Evolutionary conservation across 2,888 invertebrate species (phyloP).

Genomic region (Schizotus pectinicornis): DNA sequence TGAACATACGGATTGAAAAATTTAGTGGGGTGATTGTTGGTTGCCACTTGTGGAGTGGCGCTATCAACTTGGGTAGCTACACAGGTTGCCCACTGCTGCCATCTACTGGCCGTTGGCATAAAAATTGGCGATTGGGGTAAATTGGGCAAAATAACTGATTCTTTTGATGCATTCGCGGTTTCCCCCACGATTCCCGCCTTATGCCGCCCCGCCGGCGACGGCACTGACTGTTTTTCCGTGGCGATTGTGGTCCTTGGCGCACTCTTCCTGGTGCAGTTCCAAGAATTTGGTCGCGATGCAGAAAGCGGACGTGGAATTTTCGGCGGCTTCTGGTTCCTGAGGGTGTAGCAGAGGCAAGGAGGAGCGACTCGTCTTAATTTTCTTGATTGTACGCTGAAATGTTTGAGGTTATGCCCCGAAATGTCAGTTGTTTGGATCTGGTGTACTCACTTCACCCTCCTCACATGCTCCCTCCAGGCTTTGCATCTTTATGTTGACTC

Average conservation of each 20-base stretch:
- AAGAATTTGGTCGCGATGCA: slow-evolving; percentile 57
- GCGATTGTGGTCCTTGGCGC: slow-evolving; percentile 33
- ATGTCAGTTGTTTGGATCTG: slow-evolving; percentile 23
- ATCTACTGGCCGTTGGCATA: no score
- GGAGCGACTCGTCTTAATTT: slow-evolving; percentile 51
- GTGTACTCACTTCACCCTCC: slow-evolving; percentile 67
- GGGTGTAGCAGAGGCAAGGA: slow-evolving; percentile 52
- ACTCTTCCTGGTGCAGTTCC: slow-evolving; percentile 56
- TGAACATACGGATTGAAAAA: no score
- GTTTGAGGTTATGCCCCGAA: slow-evolving; percentile 35
- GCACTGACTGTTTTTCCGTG: slow-evolving; percentile 24
- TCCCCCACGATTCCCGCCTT: no score
- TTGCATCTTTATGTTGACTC: slow-evolving; percentile 65
- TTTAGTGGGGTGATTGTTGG: no score
- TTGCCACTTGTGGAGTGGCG: no score
- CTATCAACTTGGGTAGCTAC: no score
- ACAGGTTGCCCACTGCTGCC: no score
- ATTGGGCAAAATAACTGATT: not conserved
- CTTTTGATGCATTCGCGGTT: not conserved
- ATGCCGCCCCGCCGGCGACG: no score
- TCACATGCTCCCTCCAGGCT: slow-evolving; percentile 71
- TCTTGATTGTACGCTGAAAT: slow-evolving; percentile 54
- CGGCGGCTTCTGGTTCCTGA: slow-evolving; percentile 45
- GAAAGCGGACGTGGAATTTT: slow-evolving; percentile 47
- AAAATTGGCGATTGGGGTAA: not conserved